Conservation (phyloP, 2,888 invertebrate species). For the Scaptomyza tumidula region DNA sequence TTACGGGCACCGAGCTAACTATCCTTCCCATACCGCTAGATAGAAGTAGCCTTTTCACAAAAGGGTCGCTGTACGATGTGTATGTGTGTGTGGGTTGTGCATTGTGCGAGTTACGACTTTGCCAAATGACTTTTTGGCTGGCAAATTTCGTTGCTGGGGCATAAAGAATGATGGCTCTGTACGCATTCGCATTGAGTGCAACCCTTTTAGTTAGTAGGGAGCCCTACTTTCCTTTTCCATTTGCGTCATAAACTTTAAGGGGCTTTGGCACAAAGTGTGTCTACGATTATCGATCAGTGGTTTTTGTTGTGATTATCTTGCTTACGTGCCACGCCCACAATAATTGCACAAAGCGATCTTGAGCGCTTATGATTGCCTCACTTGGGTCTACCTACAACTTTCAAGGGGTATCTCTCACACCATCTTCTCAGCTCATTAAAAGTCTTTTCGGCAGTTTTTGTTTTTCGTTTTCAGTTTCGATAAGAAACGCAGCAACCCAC, state of each 20-base stretch:
- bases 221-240: constrained; percentile 29
- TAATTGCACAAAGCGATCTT: constrained; percentile 29
- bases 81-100: constrained; percentile 46
- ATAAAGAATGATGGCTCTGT: constrained; percentile 43
- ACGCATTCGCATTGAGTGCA: constrained; percentile 27
- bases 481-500: constrained; percentile 49
- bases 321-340: constrained; percentile 22
- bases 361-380: constrained; percentile 46
- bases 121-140: constrained; percentile 64
- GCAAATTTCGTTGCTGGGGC: constrained; percentile 43
- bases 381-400: constrained; percentile 10
- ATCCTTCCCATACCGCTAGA: constrained; percentile 1
- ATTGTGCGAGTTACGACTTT: constrained; percentile 62
- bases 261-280: constrained; percentile 1
- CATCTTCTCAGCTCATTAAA: constrained; percentile 67
- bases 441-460: constrained; percentile 57
- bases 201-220: constrained; percentile 31
- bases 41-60: constrained; percentile 14
- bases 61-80: constrained; percentile 36
- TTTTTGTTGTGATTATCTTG: constrained; percentile 12
- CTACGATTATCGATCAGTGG: constrained; percentile 11
- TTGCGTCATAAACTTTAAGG: constrained; percentile 38
- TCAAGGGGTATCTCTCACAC: constrained; percentile 32
- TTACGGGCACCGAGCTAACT: constrained; percentile 39
- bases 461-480: constrained; percentile 19